Evolutionary conservation across 2,888 invertebrate genomes (phyloP), one percentile per base, ranked within the genome.

Genomic region (Drosophila kuntzei): DNA sequence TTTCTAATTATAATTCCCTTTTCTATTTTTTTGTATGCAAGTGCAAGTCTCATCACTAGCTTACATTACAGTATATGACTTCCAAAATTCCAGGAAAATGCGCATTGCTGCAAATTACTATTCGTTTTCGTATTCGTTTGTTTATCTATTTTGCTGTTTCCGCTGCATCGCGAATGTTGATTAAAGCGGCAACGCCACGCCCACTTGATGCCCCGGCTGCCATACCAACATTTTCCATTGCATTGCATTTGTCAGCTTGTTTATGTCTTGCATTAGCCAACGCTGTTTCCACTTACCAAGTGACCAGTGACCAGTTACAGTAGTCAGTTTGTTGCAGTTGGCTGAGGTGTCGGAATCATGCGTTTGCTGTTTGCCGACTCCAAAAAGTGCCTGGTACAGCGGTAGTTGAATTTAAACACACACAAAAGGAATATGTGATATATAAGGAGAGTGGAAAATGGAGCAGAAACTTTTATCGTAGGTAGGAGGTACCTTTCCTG

Each of bases 381-480:
- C 34, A 51, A 62, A 66, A 66, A 69, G 32, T 41, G 49, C 34
- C 46, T 27, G 36, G 14, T 29, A 18, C 36, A 58, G 50, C 43
- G 44, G 34, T 14, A 60, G 36, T 49, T 41, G 46, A 36, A 36
- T 51, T 32, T 8, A 6, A 6, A 37, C 49, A 58, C 43, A 34
- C 11, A 41, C 39, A 32, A 3, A 36, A 12, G 41, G 72, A 53
- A 51, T 68, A 51, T 62, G 72, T 54, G 54, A 54, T 43, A 62
- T 72, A 69, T 68, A 77, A 63, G 75, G 66, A 71, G 70, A 84
- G 75, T 66, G 81, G 84, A 84, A 86, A 83, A 84, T 87, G 85
- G 87, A 53, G 87, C 66, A 87, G 85, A 84, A 83, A 83, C 75
- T 83, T 83, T 83, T 87, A 87, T 84, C 87, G 81, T 81, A 87